Evolutionary conservation across 2,113 vertebrate genomes (phyloP), one percentile per base, ranked within the genome.

Genomic region (Anser cygnoides): DNA sequence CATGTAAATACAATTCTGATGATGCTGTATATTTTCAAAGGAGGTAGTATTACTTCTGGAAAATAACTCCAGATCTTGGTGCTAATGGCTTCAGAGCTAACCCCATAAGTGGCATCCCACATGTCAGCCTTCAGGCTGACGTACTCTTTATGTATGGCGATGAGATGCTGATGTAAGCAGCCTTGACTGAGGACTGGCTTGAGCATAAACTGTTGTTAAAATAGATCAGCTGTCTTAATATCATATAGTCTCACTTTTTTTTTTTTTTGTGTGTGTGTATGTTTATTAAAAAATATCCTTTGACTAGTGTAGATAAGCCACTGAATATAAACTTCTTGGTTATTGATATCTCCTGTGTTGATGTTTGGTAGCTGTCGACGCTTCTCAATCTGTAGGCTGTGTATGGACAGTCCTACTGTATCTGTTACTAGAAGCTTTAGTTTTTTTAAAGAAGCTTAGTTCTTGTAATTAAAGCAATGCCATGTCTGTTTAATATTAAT

Each of bases 11-110:
- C 58, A 54, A 17, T 54, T 92, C 70, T 87, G 66, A 81, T 75
- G 54, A 59, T 63, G 16, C 13, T 67, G 44, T 68, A 28, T 78
- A 89, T 91, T 62, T 87, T 79, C 57, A 87, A 84, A 92, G 29
- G n/a, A 75, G 35, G 57, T 84, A 89, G 66, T 49, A 37, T 89
- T 92, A 91, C 66, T 87, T 92, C 70, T 87, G 44, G 29, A 82
- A 89, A 87, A 72, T 57, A 82, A 89, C 49, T 91, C 13, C 39
- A 50, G 10, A 29, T 84, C 89, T 92, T 28, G 7, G 43, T 82
- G 65, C 39, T 84, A 16, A 55, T 65, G 43, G 70, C 59, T 93
- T 92, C 19, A 14, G 80, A 66, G 28, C 68, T 77, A 74, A 52
- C 29, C 17, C 39, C 58, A 52, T 31, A 52, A 54, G 49, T 73